Evolutionary conservation across 1,140 invertebrate genomes (phyloP), one percentile per base, ranked within the genome.

Genomic region (Dendrolimus punctatus): DNA sequence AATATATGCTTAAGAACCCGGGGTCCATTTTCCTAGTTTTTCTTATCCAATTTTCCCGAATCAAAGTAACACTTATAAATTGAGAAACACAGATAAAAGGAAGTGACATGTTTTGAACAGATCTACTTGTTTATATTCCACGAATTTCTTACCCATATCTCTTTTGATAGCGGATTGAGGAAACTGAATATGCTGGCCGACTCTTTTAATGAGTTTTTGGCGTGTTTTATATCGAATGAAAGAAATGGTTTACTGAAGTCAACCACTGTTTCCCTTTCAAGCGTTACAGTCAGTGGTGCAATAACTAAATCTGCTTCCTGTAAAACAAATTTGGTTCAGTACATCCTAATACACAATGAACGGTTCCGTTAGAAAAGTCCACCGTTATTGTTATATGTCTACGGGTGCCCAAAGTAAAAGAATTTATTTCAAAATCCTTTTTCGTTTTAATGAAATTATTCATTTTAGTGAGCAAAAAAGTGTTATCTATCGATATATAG

Each of bases 191-290:
- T 95, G 4, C 95, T 94, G 1, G 92, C 92, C 70, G 95, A 94
- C 69, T 95, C 92, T 78, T 97, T 96, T 64, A 95, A 91, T 7
- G 95, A 95, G 73, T 96, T 96, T 87, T 97, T 98, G 66, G 98
- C 97, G 91, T 98, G 95, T 66, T 99, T 99, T 69, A 99, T 97
- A 48, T 98, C 97, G 10, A 99, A 91, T 6, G 97, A 98, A 92
- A 99, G 96, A 88, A 99, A 99, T 5, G 98, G 98, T 87, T 98
- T 99, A 67, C 96, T 98, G 78, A 95, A 95, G 82, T 99, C 98
- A 55, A 99, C 96, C 45, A 98, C 97, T 66, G 95, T 89, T 89
- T 99, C 98, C n/a, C 98, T 88, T 73, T 96, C 93, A 40, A 95
- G 92, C 8, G 95, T 99, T 70, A 99, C 98, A 23, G 97, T 99